Base-by-base conservation (phyloP, 2,888 invertebrate species). In the Melipona bicolor region DNA sequence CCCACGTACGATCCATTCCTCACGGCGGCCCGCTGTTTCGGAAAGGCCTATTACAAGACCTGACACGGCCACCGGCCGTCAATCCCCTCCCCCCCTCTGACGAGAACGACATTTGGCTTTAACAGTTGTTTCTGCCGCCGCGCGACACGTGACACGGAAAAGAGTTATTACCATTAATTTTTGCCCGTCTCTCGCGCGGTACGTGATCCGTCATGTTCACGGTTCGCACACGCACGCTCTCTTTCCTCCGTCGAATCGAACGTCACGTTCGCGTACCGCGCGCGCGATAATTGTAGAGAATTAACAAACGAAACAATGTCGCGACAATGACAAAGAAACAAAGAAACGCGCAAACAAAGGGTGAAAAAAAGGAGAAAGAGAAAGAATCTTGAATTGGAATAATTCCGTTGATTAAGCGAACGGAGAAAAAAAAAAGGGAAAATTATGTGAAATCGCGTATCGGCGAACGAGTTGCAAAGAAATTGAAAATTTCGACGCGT, bases 1-100 rank as follows among this genome's bases (percentile, higher is more conserved):
- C 43, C 72, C 87, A 88, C 89, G 87, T 88, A 84, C 83, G 75
- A 81, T 74, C 81, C 88, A 88, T 88, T 80, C 87, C 79, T 88
- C 88, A 88, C 78, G 68, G 59, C 68, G 67, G 75, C 79, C 36
- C 84, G 77, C 87, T 88, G 88, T 84, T 88, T 88, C 78, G 56
- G 88, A 88, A 80, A 78, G 87, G 89, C 84, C 81, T 73, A 87
- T 88, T 82, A 88, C 77, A 21, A 71, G 73, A 19, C 59, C 80
- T 81, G 86, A 81, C 77, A 79, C 24, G 67, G 13, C 49, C 76
- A 54, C 70, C 74, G 52, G 52, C 11, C 56, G 64, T 43, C 61
- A 67, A 77, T 80, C 83, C 77, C 83, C 77, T n/a, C n/a, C n/a
- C n/a, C n/a, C n/a, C n/a, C n/a, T n/a, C n/a, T 61, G 86, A 86